phyloP scores from a whole-genome alignment of 2,113 vertebrate genomes.

The Pandion haliaetus region DNA sequence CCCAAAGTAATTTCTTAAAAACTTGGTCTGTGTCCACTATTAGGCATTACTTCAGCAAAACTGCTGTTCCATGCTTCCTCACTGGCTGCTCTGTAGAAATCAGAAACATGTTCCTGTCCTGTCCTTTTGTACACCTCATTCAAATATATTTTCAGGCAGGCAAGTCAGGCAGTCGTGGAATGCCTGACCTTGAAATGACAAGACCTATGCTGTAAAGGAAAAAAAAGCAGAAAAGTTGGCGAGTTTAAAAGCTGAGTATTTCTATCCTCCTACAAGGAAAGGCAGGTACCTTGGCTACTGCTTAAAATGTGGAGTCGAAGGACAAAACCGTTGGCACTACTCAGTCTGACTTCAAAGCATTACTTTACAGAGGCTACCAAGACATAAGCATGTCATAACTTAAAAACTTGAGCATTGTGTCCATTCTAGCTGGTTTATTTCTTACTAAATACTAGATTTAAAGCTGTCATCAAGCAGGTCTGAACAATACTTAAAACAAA shows the following conservation, averaged over 20 bases:
- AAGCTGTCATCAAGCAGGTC: background rate
- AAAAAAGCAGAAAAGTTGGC: background rate
- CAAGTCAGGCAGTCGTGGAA: background rate
- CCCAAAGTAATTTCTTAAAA: background rate
- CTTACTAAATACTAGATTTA: background rate
- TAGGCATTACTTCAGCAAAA: background rate
- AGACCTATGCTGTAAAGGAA: background rate
- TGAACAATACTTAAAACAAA: background rate
- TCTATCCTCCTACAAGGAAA: background rate
- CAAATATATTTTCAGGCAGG: background rate
- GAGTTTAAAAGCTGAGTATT: background rate
- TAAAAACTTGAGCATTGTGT: background rate
- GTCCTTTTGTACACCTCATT: background rate
- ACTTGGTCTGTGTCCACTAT: background rate
- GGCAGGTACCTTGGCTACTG: background rate
- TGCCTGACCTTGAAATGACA: background rate
- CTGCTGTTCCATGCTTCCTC: background rate
- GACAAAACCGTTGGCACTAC: background rate
- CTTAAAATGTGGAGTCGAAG: background rate
- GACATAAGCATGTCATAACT: background rate
- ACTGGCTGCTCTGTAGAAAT: background rate
- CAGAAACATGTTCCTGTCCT: background rate
- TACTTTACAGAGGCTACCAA: background rate
- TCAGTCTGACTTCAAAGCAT: background rate
- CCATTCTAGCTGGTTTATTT: background rate